Conservation (phyloP, 2,113 vertebrate genomes). For the Lampris incognitus region DNA sequence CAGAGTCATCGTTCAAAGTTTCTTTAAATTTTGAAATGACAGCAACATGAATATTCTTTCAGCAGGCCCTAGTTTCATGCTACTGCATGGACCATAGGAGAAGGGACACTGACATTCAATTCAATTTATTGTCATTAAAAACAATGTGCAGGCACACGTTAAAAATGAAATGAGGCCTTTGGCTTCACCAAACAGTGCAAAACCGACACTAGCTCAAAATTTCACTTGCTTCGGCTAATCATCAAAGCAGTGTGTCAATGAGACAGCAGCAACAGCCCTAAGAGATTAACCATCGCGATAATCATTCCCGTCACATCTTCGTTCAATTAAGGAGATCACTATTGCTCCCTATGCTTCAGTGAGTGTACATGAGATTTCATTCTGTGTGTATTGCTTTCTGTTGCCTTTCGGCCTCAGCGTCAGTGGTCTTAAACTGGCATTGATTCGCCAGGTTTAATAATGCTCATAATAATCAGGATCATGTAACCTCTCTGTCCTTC, state of each 20-base stretch:
- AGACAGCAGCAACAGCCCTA: not conserved
- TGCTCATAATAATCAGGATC: too few species aligned
- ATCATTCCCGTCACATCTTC: constrained; percentile 16
- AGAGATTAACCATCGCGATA: not conserved
- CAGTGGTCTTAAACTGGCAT: not conserved
- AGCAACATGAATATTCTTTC: too few species aligned
- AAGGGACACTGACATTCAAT: too few species aligned
- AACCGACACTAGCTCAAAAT: not conserved
- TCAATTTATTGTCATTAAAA: too few species aligned
- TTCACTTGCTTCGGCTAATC: not conserved
- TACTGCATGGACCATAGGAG: too few species aligned
- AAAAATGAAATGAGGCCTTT: too few species aligned
- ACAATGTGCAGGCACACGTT: too few species aligned
- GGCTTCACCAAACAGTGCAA: too few species aligned
- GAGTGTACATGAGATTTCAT: constrained; percentile 16
- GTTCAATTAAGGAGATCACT: constrained; percentile 51
- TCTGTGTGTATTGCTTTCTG: not conserved
- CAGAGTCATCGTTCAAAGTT: too few species aligned
- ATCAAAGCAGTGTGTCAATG: not conserved
- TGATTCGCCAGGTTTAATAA: constrained; percentile 15
- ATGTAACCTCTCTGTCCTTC: too few species aligned
- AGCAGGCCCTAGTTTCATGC: too few species aligned
- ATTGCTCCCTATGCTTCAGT: constrained; percentile 30
- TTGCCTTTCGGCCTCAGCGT: not conserved
- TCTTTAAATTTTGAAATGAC: too few species aligned